Base-by-base conservation (phyloP, 2,113 vertebrate species). In the Cichladusa arquata region DNA sequence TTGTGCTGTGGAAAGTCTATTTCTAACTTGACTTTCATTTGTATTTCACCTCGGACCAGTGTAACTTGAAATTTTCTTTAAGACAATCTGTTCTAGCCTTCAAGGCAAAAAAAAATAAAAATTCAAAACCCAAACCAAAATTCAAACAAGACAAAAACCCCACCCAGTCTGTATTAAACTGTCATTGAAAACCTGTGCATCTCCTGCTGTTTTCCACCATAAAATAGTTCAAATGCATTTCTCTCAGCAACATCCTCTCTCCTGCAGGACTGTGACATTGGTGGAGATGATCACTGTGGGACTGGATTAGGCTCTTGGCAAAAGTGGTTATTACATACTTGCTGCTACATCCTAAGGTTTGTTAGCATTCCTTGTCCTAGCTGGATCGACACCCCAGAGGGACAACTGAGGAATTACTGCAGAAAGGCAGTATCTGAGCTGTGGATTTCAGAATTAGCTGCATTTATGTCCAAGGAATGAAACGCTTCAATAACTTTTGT, bases 291-390 rank as follows among this genome's bases (percentile, higher is more conserved):
- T 77, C 73, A 54, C 78, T 62, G 31, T 19, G 28, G 79, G 62
- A 85, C 2, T 88, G 34, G 47, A 66, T 48, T 53, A 11, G 19
- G 34, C 86, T 86, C 85, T 56, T 90, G 85, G 92, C 79, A 86
- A 24, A 88, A 66, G 33, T 1, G n/a, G 28, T 24, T 48, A 74
- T 45, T 62, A 92, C 5, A 0, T 90, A 83, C 47, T 93, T 71
- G 66, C 81, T 83, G 70, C 84, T 80, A 11, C 47, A 67, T 73
- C 42, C 47, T 86, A 77, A 95, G 29, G 29, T 77, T 89, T 91
- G 81, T 82, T 80, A 74, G 81, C 48, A 54, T 91, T 93, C 89
- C 56, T 80, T 3, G 1, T 80, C 51, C 66, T 77, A 90, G 58
- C 82, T 50, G 23, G 36, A 86, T 72, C 67, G 71, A 44, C 28